Percentiles rank a stretch among this genome's conserved stretches.
Conservation (phyloP, 2,797 vertebrate genomes). For the Channa striata region DNA sequence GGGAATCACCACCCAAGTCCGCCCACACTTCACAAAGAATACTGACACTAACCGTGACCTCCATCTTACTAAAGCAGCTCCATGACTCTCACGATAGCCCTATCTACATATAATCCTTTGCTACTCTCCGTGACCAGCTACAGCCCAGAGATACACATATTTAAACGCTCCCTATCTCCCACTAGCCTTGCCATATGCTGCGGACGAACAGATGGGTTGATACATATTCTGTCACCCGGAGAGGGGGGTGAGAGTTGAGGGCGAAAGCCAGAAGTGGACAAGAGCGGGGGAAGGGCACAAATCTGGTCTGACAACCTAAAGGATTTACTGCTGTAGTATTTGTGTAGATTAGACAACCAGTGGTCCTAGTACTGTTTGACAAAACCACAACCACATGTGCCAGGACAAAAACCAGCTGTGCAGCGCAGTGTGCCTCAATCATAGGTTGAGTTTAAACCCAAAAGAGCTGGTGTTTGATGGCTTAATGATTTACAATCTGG, state of each 20-base stretch:
- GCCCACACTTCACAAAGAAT: conserved; percentile 28
- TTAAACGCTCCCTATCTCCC: conserved; percentile 36
- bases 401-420: conserved; percentile 24
- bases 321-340: conserved; percentile 42
- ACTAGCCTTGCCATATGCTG: conserved; percentile 48
- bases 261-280: conserved; percentile 28
- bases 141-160: conserved; percentile 35
- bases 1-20: conserved; percentile 51
- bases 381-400: conserved; percentile 12
- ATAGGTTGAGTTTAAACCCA: conserved; percentile 17
- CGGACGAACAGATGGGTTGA: conserved; percentile 63
- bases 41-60: conserved; percentile 10
- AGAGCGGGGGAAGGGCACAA: conserved; percentile 18
- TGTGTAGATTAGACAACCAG: conserved; percentile 39
- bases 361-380: conserved; percentile 9
- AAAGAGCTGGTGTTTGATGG: conserved; percentile 34
- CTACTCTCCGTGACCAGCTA: conserved; percentile 1
- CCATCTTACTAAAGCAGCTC: conserved; percentile 24
- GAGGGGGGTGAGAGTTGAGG: conserved; percentile 39
- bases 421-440: conserved; percentile 30
- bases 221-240: conserved; percentile 44
- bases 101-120: conserved; percentile 2
- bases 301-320: conserved; percentile 29
- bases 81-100: conserved; percentile 1
- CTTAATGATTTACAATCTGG: conserved; percentile 54